Base-by-base conservation (phyloP, 92 coral and sea anemone species). In the Siderastrea radians region DNA sequence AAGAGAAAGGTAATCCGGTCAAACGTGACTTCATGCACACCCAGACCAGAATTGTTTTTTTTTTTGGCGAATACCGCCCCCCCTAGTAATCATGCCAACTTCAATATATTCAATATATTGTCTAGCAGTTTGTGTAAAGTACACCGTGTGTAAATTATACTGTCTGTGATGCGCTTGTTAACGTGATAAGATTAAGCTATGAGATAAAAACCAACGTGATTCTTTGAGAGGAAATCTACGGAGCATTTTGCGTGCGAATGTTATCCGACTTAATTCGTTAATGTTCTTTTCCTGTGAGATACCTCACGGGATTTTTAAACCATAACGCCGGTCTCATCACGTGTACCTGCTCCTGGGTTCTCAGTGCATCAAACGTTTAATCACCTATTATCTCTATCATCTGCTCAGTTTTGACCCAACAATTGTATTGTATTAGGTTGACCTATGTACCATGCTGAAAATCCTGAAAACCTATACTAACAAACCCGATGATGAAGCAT, bases 161-260 rank as follows among this genome's bases (percentile, higher is more conserved):
- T 65, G 19, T 12, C 10, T 47, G 57, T 60, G 71, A 78, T 78
- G 72, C 47, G 77, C 66, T 51, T 68, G 67, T 52, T 67, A 68
- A 43, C 9, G 54, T 81, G 68, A 81, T 72, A 81, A 81, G 85
- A 81, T 81, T 49, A 80, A 12, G 68, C 9, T 49, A 55, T 55
- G 38, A 46, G 75, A 69, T 59, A 53, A 54, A 81, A 81, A 68
- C 85, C 85, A 15, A 11, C 55, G 7, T 53, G 53, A 81, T 81
- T 66, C 65, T 2, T 68, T 5, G 49, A 49, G 73, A 49, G 61
- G 63, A 66, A 80, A 80, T 80, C 84, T 52, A 26, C 75, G 64
- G 85, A 55, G 75, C 66, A 53, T 68, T 68, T 53, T 81, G 75
- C n/a, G 46, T 67, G 76, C 17, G 77, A 66, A 6, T 38, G 52